A percentile compares a stretch with the other conserved stretches of the same genome.
phyloP scores from a whole-genome alignment of 2,113 vertebrate species.

The Percina caprodes region DNA sequence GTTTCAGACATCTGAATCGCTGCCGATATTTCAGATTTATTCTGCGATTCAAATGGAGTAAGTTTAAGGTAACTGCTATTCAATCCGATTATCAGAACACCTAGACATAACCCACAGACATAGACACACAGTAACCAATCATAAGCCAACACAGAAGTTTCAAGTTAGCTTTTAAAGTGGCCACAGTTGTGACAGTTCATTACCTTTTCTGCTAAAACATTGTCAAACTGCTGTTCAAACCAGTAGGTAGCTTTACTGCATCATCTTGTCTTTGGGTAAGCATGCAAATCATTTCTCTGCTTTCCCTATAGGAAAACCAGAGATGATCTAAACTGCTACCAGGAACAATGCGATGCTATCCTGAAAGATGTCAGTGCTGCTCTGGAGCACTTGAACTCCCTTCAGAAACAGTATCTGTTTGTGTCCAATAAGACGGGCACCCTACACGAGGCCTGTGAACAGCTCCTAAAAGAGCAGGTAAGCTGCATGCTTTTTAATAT shows the following conservation, averaged over 20 bases:
- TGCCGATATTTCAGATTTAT: neutral
- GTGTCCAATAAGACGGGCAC: slow-evolving; percentile 98
- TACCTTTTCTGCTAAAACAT: neutral
- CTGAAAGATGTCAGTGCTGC: slow-evolving; percentile 92
- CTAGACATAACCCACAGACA: neutral
- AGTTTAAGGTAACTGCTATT: neutral
- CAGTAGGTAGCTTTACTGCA: neutral
- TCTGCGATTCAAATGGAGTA: neutral
- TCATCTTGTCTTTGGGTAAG: neutral
- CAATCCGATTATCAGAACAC: neutral
- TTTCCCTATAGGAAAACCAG: slow-evolving; percentile 90
- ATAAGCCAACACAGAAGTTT: neutral
- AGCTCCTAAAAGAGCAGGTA: slow-evolving; percentile 97
- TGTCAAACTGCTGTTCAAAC: neutral
- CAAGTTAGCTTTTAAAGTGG: neutral
- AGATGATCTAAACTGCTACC: slow-evolving; percentile 92
- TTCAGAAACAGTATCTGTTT: slow-evolving; percentile 97
- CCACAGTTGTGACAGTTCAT: neutral
- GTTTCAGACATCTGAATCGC: neutral
- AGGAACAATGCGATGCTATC: slow-evolving; percentile 96
- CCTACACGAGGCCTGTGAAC: slow-evolving; percentile 95
- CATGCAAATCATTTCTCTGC: slow-evolving; percentile 39
- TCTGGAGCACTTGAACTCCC: slow-evolving; percentile 92
- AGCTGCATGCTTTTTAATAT: neutral
- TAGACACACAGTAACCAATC: neutral